Base-by-base conservation (phyloP, 2,797 vertebrate genomes). In the Bucorvus abyssinicus region DNA sequence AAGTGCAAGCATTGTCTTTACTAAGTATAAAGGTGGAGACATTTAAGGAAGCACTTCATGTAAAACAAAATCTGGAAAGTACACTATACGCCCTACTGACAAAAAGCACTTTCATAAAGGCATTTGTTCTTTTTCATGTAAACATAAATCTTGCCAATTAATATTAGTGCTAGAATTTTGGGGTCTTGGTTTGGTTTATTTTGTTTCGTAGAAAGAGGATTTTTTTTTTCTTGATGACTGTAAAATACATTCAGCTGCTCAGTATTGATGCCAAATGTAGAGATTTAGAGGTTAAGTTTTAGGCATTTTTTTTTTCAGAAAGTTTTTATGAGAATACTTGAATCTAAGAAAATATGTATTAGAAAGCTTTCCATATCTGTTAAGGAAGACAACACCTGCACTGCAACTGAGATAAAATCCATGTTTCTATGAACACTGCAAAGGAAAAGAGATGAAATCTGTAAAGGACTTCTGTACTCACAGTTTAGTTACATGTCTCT, bases 1-100 rank as follows among this genome's bases (percentile, higher is more conserved):
- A 95, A 96, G 67, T 87, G 34, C 64, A 97, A 91, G 9, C 55
- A 78, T 42, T 90, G 45, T 74, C 60, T 61, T 70, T 88, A 81
- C 27, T 89, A 93, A 91, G 12, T 78, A 56, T 89, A 94, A 96
- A 92, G 40, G 12, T 91, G 81, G 78, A 81, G 61, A 86, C 15
- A 75, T n/a, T 95, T 95, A 70, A 82, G 40, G 55, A 78, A 94
- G 32, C 2, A 91, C 67, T 85, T 96, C 6, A 70, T 3, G 4
- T 4, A 64, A 82, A 91, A 53, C 5, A 84, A 84, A 64, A 69
- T 65, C 16, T 61, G 20, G 32, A 68, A 95, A 70, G 5, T 34
- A 26, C 59, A 14, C 22, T 75, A 69, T 50, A 38, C 6, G 63
- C 8, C 4, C 8, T 40, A 29, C 23, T 79, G 60, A 87, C 19